Base-by-base conservation (phyloP, 2,113 vertebrate species). In the Scophthalmus maximus region DNA sequence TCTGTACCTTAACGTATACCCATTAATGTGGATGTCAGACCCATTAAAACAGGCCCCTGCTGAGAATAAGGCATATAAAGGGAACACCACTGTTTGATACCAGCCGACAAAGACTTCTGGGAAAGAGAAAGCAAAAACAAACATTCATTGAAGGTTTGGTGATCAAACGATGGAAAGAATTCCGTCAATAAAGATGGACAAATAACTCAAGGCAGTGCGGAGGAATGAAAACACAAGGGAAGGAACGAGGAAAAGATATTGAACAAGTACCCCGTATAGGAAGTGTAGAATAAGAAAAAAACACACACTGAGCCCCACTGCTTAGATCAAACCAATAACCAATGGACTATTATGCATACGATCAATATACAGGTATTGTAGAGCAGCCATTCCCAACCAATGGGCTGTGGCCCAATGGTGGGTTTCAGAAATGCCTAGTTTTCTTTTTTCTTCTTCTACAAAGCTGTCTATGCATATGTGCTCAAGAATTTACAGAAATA, bases 1-100 rank as follows among this genome's bases (percentile, higher is more conserved):
- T 46, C 46, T 80, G 29, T 73, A 59, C 9, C 25, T 79, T 60
- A 63, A 76, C 50, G 32, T 74, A 52, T 29, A 75, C 15, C 57
- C 59, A 67, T 82, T 80, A 76, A 64, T 71, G 50, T 61, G 25
- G 56, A 2, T 68, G 53, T 57, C 52, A 38, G 44, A 52, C 11
- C 71, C 60, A 78, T 36, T 81, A 68, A 78, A 72, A 76, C 15
- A 58, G 50, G 20, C 53, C 32, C 63, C 57, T 66, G 71, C 73
- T 74, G 58, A 49, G 69, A 74, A 34, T 61, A 7, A 27, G 32
- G 55, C 22, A 1, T 15, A n/a, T 4, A 36, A 56, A 67, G 20
- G 57, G 62, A 44, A 2, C n/a, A 29, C 0, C 50, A 49, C 3
- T 53, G 38, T 57, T 63, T 73, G 58, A 71, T 59, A 20, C 3